These are phyloP conservation scores for Polypedilum pembai DNA, from an alignment of 1,140 invertebrate genomes.

Conservation along the genomic window DNA sequence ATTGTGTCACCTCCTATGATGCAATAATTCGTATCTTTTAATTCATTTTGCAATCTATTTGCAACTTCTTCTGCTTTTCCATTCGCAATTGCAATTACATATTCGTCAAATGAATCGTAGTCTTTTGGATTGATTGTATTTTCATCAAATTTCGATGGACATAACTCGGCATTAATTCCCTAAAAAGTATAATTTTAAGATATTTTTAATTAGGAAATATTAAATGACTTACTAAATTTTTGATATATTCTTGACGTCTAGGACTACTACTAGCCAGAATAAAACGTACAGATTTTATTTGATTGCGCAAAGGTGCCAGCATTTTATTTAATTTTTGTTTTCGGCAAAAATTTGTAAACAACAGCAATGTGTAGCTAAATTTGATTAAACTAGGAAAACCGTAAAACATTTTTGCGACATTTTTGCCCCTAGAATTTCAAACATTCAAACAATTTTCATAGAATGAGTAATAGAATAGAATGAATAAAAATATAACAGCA, in stretches of 20 bases:
- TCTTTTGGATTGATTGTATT: conserved; percentile 57
- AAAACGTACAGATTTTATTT: conserved; percentile 58
- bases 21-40: conserved; percentile 52
- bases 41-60: conserved; percentile 50
- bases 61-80: conserved; percentile 78
- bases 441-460: no score
- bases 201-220: conserved; percentile 29
- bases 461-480: no score
- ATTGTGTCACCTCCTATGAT: conserved; percentile 89
- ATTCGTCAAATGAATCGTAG: conserved; percentile 53
- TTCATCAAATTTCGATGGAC: conserved; percentile 80
- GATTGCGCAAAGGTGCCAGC: conserved; percentile 63
- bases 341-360: no score
- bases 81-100: conserved; percentile 75
- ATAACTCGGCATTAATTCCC: conserved; percentile 70
- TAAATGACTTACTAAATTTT: conserved; percentile 56
- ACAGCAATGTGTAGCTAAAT: no score
- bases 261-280: conserved; percentile 77
- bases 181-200: conserved; percentile 34
- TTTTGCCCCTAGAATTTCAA: no score
- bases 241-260: conserved; percentile 65
- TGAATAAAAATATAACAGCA: background rate
- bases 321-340: conserved; percentile 44
- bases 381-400: no score
- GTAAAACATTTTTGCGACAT: no score